Base-by-base conservation (phyloP, 2,113 vertebrate species). In the Anarrhichthys ocellatus region DNA sequence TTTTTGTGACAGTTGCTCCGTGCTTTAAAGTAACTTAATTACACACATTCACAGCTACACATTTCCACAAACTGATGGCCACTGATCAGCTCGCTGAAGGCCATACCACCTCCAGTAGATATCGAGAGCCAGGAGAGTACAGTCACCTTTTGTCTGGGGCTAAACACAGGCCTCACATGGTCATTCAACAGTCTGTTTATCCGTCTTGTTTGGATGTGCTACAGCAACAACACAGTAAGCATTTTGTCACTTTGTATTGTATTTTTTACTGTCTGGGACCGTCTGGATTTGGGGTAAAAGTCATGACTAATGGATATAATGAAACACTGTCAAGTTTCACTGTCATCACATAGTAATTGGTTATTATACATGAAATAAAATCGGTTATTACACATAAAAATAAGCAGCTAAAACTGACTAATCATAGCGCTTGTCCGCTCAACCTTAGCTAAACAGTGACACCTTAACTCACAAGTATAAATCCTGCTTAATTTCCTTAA, bases 11-110 rank as follows among this genome's bases (percentile, higher is more conserved):
- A 63, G 32, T 78, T 67, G 50, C 44, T 73, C 50, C 65, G 46
- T 72, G 56, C 42, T 90, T 79, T 78, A 22, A 24, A 78, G 50
- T 79, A 68, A 73, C 2, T 5, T n/a, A 78, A 29, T 77, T 27
- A 76, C 52, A 64, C 59, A 18, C 50, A 79, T 91, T 88, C 56
- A 78, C 86, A 86, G 65, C 32, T 73, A 80, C 24, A 40, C 22
- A 62, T 81, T 52, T 74, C 15, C 54, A 61, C 34, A 64, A 66
- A 68, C 42, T 73, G 73, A 71, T 73, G 34, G 77, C 69, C 54
- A 73, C 11, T 73, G 58, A 80, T 40, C 40, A 38, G 46, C 66
- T 84, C 66, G 50, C 58, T 73, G n/a, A 36, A 75, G 69, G 29
- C 52, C 52, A 24, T 67, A 54, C 71, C 77, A 72, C 64, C 63